Evolutionary conservation across 2,888 invertebrate genomes (phyloP).

Genomic region (Apoda limacodes): DNA sequence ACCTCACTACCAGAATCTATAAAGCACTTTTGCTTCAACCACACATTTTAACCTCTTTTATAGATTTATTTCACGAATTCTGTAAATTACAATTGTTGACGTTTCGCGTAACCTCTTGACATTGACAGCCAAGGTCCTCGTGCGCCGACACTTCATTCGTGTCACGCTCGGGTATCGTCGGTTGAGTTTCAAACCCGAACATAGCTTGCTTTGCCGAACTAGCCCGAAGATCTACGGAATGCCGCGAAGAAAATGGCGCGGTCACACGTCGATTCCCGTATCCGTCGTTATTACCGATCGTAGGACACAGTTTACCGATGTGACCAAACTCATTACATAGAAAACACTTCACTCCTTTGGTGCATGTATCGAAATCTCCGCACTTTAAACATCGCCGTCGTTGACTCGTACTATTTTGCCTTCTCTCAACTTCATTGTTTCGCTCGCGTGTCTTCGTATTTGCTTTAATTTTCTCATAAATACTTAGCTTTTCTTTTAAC

Average conservation of each 20-base stretch:
- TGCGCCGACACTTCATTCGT: too few species aligned
- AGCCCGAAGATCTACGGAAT: too few species aligned
- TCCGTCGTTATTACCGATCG: too few species aligned
- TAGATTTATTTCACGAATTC: slow-evolving; percentile 4
- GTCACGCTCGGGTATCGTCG: too few species aligned
- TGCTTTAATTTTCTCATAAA: slow-evolving; percentile 11
- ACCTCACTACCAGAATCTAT: slow-evolving; percentile 12
- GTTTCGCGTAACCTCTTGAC: too few species aligned
- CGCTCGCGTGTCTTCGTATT: slow-evolving; percentile 1
- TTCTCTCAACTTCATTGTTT: not conserved
- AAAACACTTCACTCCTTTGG: slow-evolving; percentile 14
- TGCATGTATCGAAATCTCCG: not conserved
- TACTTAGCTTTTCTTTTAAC: slow-evolving; percentile 17
- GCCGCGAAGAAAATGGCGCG: too few species aligned
- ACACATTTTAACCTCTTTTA: slow-evolving; percentile 9
- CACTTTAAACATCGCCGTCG: too few species aligned
- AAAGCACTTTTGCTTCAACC: slow-evolving; percentile 2
- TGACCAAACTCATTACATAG: slow-evolving; percentile 16
- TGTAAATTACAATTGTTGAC: slow-evolving; percentile 8
- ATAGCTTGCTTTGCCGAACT: too few species aligned
- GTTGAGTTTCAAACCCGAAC: too few species aligned
- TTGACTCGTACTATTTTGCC: not conserved
- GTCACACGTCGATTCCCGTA: too few species aligned
- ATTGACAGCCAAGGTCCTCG: slow-evolving; percentile 5
- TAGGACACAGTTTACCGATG: slow-evolving; percentile 1